Percentiles rank a stretch among this genome's conserved stretches.
These are phyloP conservation scores for Hypothenemus hampei DNA, from an alignment of 1,140 invertebrate species.

Conservation along the genomic window DNA sequence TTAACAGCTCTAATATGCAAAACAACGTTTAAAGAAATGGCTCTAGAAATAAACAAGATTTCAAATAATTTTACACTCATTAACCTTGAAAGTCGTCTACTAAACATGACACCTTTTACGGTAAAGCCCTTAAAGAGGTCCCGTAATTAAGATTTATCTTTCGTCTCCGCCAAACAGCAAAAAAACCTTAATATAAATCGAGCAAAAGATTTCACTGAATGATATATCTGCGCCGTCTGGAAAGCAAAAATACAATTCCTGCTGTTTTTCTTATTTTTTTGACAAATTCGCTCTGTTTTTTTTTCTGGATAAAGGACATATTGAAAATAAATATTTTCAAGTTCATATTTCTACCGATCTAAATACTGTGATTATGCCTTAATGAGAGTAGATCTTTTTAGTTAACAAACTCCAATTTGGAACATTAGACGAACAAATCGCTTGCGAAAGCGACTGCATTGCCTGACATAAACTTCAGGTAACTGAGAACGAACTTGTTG, in stretches of 20 bases:
- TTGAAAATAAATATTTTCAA: too few species aligned
- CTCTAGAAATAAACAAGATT: too few species aligned
- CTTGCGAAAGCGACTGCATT: not conserved
- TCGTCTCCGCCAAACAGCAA: not conserved
- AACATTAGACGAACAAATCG: not conserved
- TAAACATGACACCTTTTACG: not conserved
- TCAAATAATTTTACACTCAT: too few species aligned
- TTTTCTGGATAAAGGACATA: too few species aligned
- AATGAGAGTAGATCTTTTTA: too few species aligned
- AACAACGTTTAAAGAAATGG: too few species aligned
- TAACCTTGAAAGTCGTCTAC: not conserved
- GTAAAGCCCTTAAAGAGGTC: not conserved
- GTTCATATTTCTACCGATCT: too few species aligned
- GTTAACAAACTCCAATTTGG: conserved; percentile 4
- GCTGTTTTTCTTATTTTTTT: not conserved
- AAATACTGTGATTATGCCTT: too few species aligned
- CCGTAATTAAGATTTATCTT: conserved; percentile 7
- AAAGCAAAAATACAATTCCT: not conserved
- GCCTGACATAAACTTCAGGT: not conserved
- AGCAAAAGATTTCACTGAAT: not conserved
- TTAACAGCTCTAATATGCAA: too few species aligned
- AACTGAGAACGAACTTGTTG: not conserved
- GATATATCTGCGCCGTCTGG: not conserved
- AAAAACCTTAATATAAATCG: conserved; percentile 2
- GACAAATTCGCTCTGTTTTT: not conserved